Evolutionary conservation across 2,888 invertebrate species (phyloP), one percentile per base, ranked within the genome.

Genomic region (Leucophora obtusa): DNA sequence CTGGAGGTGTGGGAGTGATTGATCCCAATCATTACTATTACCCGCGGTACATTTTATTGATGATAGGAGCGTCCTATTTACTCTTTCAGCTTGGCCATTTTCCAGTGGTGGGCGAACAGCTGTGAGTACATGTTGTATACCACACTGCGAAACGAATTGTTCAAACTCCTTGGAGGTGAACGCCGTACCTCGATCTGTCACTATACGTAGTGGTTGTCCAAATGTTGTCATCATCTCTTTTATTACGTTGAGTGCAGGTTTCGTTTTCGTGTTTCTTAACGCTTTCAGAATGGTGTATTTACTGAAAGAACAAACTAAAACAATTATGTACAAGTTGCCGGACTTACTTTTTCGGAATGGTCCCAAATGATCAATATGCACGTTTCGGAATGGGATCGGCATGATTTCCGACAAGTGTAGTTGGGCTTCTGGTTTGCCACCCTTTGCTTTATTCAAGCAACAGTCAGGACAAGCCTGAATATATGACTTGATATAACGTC

Each of bases 291-390:
- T 54, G 4, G 73, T 63, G 53, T 79, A 82, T 47, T 83, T 84
- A 17, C 76, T 82, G 59, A 82, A 84, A 33, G 79, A 24, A 60
- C 71, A 81, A 2, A 75, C 78, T 33, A 82, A 53, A 11, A 65
- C 76, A 9, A 83, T 69, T 15, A 83, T 58, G 38, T 82, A 63
- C 2, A 59, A 9, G 63, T 83, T 82, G 2, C 18, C 79, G 78
- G 47, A 69, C 33, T 84, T 82, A 53, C 79, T 83, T 21, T 60
- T 72, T 4, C 74, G 73, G 21, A 84, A 84, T 2, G 82, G 83
- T 10, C 82, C 79, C 17, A 83, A 21, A 10, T 83, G 83, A 47
- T 83, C 82, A 7, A 83, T 78, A 71, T 84, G 78, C 8, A 84
- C 9, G 3, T 21, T 18, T 2, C 80, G 54, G 43, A 84, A 83